These are phyloP conservation scores for Epistrophe grossulariae DNA, from an alignment of 2,888 invertebrate genomes.

Conservation along the genomic window DNA sequence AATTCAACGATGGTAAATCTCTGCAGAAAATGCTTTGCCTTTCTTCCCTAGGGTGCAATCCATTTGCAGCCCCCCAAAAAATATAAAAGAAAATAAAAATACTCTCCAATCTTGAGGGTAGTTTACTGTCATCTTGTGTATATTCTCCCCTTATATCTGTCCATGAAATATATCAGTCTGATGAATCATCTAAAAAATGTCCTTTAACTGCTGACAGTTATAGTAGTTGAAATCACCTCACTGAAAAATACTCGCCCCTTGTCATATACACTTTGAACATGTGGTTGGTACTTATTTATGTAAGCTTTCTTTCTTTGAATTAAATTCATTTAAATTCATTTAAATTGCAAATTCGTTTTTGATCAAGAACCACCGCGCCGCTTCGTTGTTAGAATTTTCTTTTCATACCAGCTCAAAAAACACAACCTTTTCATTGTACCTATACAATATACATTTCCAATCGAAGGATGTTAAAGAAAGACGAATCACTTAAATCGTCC, in stretches of 20 bases:
- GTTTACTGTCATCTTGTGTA: neutral
- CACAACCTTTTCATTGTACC: conserved; percentile 9
- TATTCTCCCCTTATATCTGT: neutral
- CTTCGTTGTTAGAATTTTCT: conserved; percentile 1
- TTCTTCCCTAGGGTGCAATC: conserved; percentile 59
- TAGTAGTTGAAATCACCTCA: conserved; percentile 18
- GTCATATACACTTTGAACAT: neutral
- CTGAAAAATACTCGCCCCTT: conserved; percentile 2
- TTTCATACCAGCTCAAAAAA: neutral
- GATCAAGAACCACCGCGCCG: neutral
- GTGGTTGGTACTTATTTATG: neutral
- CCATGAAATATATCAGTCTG: conserved; percentile 6
- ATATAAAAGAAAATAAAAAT: conserved; percentile 1
- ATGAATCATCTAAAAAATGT: conserved; percentile 34
- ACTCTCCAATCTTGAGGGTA: conserved; percentile 14
- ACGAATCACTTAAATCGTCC: conserved; percentile 58
- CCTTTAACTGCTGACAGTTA: conserved; percentile 2
- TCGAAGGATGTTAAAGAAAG: conserved; percentile 19
- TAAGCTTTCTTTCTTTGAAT: conserved; percentile 29
- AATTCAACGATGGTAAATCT: neutral
- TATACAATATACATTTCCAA: neutral
- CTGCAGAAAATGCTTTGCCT: neutral
- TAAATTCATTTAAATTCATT: conserved; percentile 67
- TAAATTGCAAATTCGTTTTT: conserved; percentile 53
- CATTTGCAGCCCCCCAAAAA: conserved; percentile 45